Evolutionary conservation across 1,140 invertebrate genomes (phyloP), one percentile per base, ranked within the genome.

Genomic region (Oryctes rhinoceros): DNA sequence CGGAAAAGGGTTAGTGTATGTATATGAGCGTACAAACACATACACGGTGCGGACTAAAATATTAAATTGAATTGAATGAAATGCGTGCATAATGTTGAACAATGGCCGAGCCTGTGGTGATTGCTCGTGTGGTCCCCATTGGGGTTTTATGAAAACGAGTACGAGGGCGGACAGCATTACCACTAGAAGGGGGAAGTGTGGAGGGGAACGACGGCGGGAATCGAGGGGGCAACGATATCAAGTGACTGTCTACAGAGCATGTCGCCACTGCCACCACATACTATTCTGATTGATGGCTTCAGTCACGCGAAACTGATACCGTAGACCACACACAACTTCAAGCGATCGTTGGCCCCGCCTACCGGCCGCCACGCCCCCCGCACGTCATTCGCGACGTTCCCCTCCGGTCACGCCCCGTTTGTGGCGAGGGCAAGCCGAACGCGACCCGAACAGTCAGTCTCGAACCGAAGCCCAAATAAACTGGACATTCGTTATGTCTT

Each of bases 161-260:
- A 30, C 65, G 65, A 71, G 65, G 65, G 65, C 39, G 39, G 39
- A 44, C 39, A 44, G 65, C 18, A 37, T 24, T 35, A 37, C 65
- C 11, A 24, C 5, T 30, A 71, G 65, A 24, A 13, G 65, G 65
- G 65, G 65, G 39, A 44, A 44, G 39, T 30, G 18, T 6, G 15
- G 53, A 59, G 53, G 53, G 53, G 53, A 78, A 81, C 80, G 53
- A n/a, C 53, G 18, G 3, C 53, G 18, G n/a, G 83, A 83, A 82
- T 81, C 83, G 53, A 79, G 80, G 79, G 82, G 83, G 80, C 71
- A 59, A 76, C 78, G 83, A 84, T 86, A 87, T 86, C 86, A 87
- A 87, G 85, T 86, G 86, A 82, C 85, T 86, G 86, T 86, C 85
- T 86, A 86, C 86, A 86, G 85, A 85, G 84, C 85, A 85, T 86